Percentiles rank a stretch among this genome's conserved stretches.
Conservation (phyloP, 2,797 vertebrate species). For the Ctenopoma kingsleyae region DNA sequence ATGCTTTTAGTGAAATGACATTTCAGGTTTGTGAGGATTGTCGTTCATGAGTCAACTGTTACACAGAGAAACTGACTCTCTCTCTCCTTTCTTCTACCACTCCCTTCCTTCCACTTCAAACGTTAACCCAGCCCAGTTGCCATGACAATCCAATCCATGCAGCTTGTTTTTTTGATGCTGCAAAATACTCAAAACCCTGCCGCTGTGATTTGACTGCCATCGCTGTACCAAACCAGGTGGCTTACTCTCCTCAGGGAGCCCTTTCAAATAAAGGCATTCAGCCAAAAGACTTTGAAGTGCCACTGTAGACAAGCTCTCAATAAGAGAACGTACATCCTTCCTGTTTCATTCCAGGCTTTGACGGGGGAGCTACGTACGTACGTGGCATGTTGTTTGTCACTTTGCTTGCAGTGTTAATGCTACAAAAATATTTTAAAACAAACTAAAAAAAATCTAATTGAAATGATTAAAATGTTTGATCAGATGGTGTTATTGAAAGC, state of each 20-base stretch:
- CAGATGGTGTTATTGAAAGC: conserved; percentile 13
- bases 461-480: conserved; percentile 4
- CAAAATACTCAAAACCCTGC: conserved; percentile 62
- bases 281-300: conserved; percentile 74
- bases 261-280: conserved; percentile 76
- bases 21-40: conserved; percentile 34
- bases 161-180: conserved; percentile 71
- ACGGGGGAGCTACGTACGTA: conserved; percentile 36
- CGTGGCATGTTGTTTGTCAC: conserved; percentile 26
- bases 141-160: conserved; percentile 77
- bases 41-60: conserved; percentile 43
- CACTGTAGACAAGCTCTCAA: conserved; percentile 58
- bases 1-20: conserved; percentile 32
- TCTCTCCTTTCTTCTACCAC: conserved; percentile 13
- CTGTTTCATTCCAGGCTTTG: conserved; percentile 50
- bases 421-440: not conserved
- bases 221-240: conserved; percentile 69
- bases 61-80: conserved; percentile 9
- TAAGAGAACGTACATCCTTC: conserved; percentile 57
- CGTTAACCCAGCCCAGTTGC: conserved; percentile 74
- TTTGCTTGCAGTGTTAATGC: conserved; percentile 12
- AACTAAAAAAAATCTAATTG: not conserved
- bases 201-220: conserved; percentile 69
- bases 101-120: conserved; percentile 58
- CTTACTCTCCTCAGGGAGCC: conserved; percentile 65